Evolutionary conservation across 2,888 invertebrate species (phyloP), one percentile per base, ranked within the genome.

Genomic region (Hydrotaea diabolus): DNA sequence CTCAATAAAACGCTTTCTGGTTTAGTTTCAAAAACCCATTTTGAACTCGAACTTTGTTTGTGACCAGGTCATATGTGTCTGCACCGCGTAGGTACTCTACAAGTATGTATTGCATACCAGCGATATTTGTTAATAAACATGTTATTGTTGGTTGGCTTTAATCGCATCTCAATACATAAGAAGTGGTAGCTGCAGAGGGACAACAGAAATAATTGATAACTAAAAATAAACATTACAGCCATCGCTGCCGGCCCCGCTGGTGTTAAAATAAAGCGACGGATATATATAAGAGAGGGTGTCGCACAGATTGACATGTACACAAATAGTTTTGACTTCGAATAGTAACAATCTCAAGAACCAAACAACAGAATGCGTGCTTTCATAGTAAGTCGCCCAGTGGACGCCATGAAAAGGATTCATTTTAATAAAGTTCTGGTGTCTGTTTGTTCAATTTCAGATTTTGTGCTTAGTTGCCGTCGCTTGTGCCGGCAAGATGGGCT

Each of bases 401-500:
- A 57, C 21, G 11, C 4, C 15, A 15, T 3, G 13, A n/a, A n/a
- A n/a, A 39, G 64, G 15, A 26, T 49, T 31, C 26, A 21, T 49
- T 26, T n/a, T 71, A 26, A 71, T 21, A 1, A n/a, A n/a, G n/a
- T n/a, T n/a, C n/a, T n/a, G 23, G 23, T 1, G 36, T 9, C 4
- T 39, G 39, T 3, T 59, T n/a, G 17, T 66, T 62, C 76, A 23
- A 21, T 86, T 89, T 57, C 79, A 85, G 19, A 85, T 85, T 15
- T 71, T 86, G 49, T 87, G 89, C 76, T 86, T 90, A 72, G 87
- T 89, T 80, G 87, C 89, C n/a, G 87, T 88, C 39, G 88, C 89
- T 83, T 87, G 85, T 55, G 90, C 90, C 85, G 90, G 89, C 64
- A 88, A 90, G 55, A 85, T 90, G 49, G 90, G 89, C 77, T 89